A percentile compares a stretch with the other conserved stretches of the same genome.
Conservation (phyloP, 2,888 invertebrate species). For the Encarsia formosa region DNA sequence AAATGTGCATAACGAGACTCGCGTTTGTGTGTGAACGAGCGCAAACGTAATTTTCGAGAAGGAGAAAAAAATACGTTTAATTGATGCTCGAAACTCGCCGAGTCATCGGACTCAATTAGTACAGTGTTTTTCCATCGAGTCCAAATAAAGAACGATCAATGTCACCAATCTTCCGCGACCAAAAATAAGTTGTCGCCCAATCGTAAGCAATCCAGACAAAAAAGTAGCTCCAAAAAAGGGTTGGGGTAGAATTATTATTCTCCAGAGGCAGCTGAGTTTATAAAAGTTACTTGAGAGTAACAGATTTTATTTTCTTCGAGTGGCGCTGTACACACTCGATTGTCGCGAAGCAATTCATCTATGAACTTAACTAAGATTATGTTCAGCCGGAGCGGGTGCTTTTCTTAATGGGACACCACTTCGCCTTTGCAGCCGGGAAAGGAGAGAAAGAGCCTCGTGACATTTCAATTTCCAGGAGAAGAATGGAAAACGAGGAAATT, state of each 20-base stretch:
- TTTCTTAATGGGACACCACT: constrained; percentile 20
- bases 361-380: constrained; percentile 22
- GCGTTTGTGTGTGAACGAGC: constrained; percentile 5
- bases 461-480: constrained; percentile 25
- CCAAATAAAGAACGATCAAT: no score
- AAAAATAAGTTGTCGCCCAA: no score
- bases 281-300: no score
- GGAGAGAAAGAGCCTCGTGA: constrained; percentile 8
- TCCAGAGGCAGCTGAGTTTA: no score
- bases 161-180: no score
- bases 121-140: no score
- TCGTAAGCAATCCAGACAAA: no score
- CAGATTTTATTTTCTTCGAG: no score
- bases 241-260: no score
- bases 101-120: no score
- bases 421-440: not conserved
- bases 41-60: not conserved
- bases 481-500: constrained; percentile 21
- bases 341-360: constrained; percentile 8
- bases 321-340: not conserved
- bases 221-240: no score
- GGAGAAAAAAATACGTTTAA: constrained; percentile 3
- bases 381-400: not conserved
- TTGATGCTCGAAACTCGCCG: no score
- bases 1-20: not conserved